Evolutionary conservation across 2,888 invertebrate species (phyloP), one percentile per base, ranked within the genome.

Genomic region (Tenodera sinensis): DNA sequence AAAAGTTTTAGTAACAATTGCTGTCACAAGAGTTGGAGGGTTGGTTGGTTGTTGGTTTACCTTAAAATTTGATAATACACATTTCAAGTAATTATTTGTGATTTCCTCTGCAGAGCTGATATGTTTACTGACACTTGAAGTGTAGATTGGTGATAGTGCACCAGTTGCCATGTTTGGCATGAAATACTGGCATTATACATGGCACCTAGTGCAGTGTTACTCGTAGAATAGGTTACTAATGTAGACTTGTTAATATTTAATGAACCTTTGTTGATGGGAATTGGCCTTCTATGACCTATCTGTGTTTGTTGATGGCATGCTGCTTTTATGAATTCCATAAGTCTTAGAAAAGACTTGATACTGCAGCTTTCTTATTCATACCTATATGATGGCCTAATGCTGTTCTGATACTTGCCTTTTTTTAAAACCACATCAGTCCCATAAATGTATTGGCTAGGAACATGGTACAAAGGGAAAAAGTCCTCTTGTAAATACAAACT

Each of bases 251-350:
- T 71, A 71, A 15, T 71, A 71, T 71, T 71, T 71, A 71, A 71
- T 71, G 54, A 71, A 71, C 25, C 4, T 71, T 71, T 15, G 15
- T 71, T 15, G 25, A 20, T 82, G 89, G 89, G 81, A 85, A 89
- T 89, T 89, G 89, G 89, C 89, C 89, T 89, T 89, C 89, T 86
- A 82, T 89, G 89, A 89, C 83, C 89, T 89, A 88, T 89, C 89
- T 89, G 85, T 88, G 71, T 88, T 84, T 88, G 83, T 84, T 88
- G 71, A 88, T 42, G 12, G 88, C 88, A 88, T 88, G 88, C 88
- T 88, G 84, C 84, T 85, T 88, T 85, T 84, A 88, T 88, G 88
- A 88, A 82, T 71, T 88, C 84, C 71, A 88, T 34, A 85, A 88
- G 81, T 86, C 86, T 71, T 20, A 27, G 71, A 86, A 12, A 42